These are phyloP conservation scores for Odobenus rosmarus DNA, from an alignment of 2,113 vertebrate species.

Conservation along the genomic window DNA sequence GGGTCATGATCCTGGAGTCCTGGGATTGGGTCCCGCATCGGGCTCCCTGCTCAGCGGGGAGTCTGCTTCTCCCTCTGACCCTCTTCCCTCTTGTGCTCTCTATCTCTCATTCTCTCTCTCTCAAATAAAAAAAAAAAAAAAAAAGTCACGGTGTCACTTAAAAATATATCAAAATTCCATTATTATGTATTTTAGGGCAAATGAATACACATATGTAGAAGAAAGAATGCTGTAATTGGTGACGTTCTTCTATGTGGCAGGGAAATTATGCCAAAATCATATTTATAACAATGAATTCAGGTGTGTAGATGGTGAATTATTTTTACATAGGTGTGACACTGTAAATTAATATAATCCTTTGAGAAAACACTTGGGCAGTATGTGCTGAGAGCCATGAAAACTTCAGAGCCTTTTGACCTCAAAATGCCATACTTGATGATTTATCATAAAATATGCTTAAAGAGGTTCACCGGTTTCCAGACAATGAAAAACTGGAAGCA, in stretches of 20 bases:
- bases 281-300: neutral
- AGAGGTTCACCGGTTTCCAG: neutral
- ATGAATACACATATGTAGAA: neutral
- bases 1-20: too few relatives aligned
- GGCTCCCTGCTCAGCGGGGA: too few relatives aligned
- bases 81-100: too few relatives aligned
- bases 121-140: too few relatives aligned
- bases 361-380: conserved; percentile 17
- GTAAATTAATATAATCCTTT: neutral
- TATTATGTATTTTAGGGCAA: neutral
- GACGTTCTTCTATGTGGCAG: neutral
- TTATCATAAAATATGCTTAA: conserved; percentile 8
- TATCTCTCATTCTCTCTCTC: too few relatives aligned
- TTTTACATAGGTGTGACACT: conserved; percentile 17
- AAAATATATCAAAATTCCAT: conserved; percentile 15
- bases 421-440: neutral
- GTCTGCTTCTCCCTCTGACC: too few relatives aligned
- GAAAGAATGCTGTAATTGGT: neutral
- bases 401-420: conserved; percentile 11
- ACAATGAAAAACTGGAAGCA: conserved; percentile 35
- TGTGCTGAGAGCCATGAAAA: neutral
- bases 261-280: neutral
- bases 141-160: neutral
- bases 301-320: neutral
- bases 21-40: too few relatives aligned